Base-by-base conservation (phyloP, 92 coral and sea anemone species). In the Palythoa caribaeorum region DNA sequence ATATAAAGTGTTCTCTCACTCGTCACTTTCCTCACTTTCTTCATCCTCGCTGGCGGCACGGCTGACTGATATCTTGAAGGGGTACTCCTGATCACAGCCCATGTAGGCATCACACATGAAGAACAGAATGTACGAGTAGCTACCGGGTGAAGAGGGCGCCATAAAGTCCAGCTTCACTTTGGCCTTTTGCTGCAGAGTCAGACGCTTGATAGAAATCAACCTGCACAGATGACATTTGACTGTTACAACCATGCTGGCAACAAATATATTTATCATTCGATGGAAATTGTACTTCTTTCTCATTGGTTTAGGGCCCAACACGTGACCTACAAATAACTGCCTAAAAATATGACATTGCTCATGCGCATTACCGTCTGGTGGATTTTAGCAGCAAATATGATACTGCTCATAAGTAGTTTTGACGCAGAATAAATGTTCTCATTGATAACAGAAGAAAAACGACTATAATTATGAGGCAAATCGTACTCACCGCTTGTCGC, bases 51-150 rank as follows among this genome's bases (percentile, higher is more conserved):
- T 97, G 13, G 83, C 93, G 13, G 96, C 97, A 51, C 96, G 94
- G 21, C 93, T 95, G 21, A 95, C 98, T 44, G 89, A 90, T 59
- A 97, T 95, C 89, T 97, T 97, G 88, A 97, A 97, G 19, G 99
- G 95, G 71, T 97, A 97, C 77, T 97, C 98, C 91, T 97, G 99
- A 72, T 97, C 99, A 74, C 99, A 97, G 44, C 99, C 99, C 93
- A 97, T 96, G 92, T 97, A 97, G 15, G 99, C 95, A 84, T 95
- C 99, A 54, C 99, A 97, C 99, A 97, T 97, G 89, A 97, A 97
- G 88, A 91, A 97, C 93, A 97, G 80, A 3, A 92, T 93, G 88
- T 97, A 97, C 9, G 97, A 92, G 90, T 97, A 94, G 71, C 90
- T 89, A 5, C 98, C 99, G 3, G 98, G 95, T 20, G 96, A 89